Evolutionary conservation across 2,888 invertebrate genomes (phyloP), one percentile per base, ranked within the genome.

Genomic region (Pristionchus arcanus): DNA sequence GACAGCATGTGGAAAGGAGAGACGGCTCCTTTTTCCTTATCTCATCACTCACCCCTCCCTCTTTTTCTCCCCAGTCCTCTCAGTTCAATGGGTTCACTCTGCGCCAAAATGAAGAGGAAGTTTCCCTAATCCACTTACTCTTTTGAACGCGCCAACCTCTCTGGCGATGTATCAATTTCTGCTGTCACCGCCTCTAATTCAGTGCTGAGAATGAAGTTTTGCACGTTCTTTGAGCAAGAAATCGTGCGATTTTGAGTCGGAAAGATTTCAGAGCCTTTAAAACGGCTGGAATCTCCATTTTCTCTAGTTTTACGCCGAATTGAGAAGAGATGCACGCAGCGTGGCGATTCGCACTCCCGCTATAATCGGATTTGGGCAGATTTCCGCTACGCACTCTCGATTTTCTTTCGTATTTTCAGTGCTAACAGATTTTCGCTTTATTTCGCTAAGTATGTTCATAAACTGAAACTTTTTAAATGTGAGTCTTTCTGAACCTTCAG

Each of bases 121-220:
- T 74, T 42, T 37, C 74, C 21, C 74, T 74, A 68, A 68, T 68
- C 68, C 31, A 66, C 28, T 31, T 68, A 68, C 37, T 37, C 74
- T 74, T 37, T 74, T 11, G 37, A 74, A 74, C 37, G 31, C n/a
- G 63, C 63, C 42, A 11, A 25, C 55, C 31, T 37, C 37, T 11
- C 74, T 74, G 19, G 19, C 25, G 21, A 16, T 25, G 34, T 74
- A 19, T 74, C 74, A 37, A 37, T 74, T 74, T 74, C 74, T 3
- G 25, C 74, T 3, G 25, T 25, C n/a, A 2, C 25, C 59, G 59
- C 59, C 59, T 2, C 71, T 71, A 71, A 71, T 34, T 71, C 31
- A 9, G 9, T 19, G 68, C 71, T 71, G 25, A n/a, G 25, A 37
- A 74, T 21, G 25, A 21, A 25, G 37, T 37, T 37, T 21, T 74